These are phyloP conservation scores for Cettia cetti DNA, from an alignment of 2,113 vertebrate species.

Conservation along the genomic window DNA sequence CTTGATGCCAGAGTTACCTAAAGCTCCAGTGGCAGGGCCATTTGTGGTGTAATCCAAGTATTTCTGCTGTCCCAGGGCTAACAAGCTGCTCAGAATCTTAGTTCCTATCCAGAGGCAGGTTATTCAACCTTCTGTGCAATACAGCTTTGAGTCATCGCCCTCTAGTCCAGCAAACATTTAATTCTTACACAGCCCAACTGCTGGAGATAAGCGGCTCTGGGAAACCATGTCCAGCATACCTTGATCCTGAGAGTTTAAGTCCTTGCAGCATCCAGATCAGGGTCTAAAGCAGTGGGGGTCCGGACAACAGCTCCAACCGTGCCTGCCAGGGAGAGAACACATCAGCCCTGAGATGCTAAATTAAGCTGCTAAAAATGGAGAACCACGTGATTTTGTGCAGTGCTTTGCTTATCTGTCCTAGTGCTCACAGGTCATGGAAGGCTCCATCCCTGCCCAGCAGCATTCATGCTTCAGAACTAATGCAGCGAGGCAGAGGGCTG, in stretches of 20 bases:
- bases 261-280: not conserved
- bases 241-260: not conserved
- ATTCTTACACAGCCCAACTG: accelerated
- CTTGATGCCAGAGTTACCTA: not conserved
- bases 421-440: not conserved
- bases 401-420: not conserved
- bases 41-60: not conserved
- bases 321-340: not conserved
- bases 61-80: not conserved
- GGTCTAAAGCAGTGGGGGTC: not conserved
- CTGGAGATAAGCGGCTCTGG: not conserved
- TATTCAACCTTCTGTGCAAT: not conserved
- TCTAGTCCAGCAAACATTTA: not conserved
- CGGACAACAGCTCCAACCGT: not conserved
- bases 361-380: not conserved
- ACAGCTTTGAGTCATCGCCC: not conserved
- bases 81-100: not conserved
- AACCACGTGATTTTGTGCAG: not conserved
- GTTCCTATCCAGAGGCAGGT: not conserved
- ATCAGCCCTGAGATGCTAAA: not conserved
- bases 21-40: not conserved
- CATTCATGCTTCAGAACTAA: accelerated
- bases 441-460: not conserved
- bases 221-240: not conserved
- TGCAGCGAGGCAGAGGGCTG: not conserved